Percentiles rank a stretch among this genome's conserved stretches.
Conservation (phyloP, 2,888 invertebrate species). For the Leucophenga maculata region DNA sequence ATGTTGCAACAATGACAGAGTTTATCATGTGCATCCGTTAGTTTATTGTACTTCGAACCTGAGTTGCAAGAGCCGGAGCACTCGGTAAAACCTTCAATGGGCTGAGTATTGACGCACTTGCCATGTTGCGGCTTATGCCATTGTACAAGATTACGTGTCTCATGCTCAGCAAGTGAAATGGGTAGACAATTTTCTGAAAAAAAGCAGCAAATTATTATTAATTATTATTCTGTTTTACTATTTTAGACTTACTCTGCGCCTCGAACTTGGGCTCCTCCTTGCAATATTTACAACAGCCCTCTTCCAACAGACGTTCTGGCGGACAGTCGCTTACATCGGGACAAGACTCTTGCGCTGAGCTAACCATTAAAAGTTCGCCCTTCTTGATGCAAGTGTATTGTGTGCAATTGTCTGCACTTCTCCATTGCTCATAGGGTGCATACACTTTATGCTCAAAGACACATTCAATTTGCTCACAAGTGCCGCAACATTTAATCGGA, state of each 20-base stretch:
- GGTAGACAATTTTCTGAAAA: constrained; percentile 76
- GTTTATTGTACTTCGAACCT: constrained; percentile 79
- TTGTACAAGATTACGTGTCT: constrained; percentile 77
- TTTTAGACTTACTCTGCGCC: constrained; percentile 52
- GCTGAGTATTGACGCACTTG: constrained; percentile 77
- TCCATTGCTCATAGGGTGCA: constrained; percentile 76
- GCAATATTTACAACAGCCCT: constrained; percentile 82
- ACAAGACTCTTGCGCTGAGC: constrained; percentile 75
- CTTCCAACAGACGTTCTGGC: constrained; percentile 73
- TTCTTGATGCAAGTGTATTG: constrained; percentile 74
- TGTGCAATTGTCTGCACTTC: constrained; percentile 79
- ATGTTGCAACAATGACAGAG: constrained; percentile 77
- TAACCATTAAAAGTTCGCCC: constrained; percentile 74
- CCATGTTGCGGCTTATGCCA: constrained; percentile 74
- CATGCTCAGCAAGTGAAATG: constrained; percentile 73
- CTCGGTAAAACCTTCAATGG: constrained; percentile 78
- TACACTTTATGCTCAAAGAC: constrained; percentile 73
- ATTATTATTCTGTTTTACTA: neutral
- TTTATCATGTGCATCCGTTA: constrained; percentile 75
- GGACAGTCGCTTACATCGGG: constrained; percentile 78
- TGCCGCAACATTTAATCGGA: constrained; percentile 76
- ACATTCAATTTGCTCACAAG: constrained; percentile 77
- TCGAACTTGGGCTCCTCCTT: constrained; percentile 73
- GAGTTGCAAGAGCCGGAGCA: constrained; percentile 83
- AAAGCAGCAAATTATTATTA: neutral